Evolutionary conservation across 2,888 invertebrate genomes (phyloP).

Genomic region (Cantharis lateralis): DNA sequence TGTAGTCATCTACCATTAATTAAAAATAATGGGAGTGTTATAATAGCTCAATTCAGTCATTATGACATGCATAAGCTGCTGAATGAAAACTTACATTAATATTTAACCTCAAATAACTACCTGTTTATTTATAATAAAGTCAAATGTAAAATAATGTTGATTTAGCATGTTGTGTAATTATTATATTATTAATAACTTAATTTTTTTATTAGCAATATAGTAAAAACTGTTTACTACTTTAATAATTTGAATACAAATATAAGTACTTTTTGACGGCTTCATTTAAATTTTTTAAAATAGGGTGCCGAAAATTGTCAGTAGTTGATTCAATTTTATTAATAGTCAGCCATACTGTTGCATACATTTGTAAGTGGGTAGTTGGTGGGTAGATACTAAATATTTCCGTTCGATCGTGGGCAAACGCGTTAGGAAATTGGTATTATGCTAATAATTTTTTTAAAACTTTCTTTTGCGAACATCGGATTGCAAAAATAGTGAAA

Average conservation of each 20-base stretch:
- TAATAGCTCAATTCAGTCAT: not conserved
- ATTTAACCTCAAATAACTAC: not conserved
- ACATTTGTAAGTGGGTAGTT: conserved; percentile 12
- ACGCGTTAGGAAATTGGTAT: conserved; percentile 28
- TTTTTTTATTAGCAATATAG: not conserved
- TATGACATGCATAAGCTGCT: not conserved
- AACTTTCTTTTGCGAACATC: not conserved
- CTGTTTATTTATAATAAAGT: not conserved
- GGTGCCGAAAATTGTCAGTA: not conserved
- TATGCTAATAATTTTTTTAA: not conserved
- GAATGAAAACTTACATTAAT: not conserved
- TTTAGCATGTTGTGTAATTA: not conserved
- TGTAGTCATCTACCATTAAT: not conserved
- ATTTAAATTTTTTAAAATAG: not conserved
- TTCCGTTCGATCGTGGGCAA: conserved; percentile 34
- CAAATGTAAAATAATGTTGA: not conserved
- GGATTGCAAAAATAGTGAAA: not conserved
- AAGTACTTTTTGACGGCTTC: not conserved
- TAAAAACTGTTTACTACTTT: not conserved
- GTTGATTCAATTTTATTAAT: not conserved
- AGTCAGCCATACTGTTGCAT: not conserved
- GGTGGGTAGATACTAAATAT: conserved; percentile 31
- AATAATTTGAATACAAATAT: not conserved
- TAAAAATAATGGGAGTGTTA: not conserved
- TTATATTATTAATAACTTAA: not conserved